phyloP scores from a whole-genome alignment of 1,140 invertebrate genomes.

The Drosophila gunungcola region DNA sequence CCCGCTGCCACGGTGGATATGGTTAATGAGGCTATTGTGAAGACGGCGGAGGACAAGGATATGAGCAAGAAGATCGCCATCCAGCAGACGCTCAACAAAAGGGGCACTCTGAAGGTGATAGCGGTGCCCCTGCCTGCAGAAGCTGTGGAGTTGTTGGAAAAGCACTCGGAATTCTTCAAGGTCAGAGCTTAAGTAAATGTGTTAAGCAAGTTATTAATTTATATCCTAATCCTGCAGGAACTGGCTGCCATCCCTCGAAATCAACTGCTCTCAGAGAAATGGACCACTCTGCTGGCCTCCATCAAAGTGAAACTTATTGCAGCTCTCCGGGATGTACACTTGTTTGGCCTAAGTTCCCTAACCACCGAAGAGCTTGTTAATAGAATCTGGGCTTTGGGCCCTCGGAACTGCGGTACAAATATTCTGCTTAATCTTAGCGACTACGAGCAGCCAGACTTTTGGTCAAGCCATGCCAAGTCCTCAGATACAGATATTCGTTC shows the following conservation, averaged over 20 bases:
- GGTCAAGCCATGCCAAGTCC: slow-evolving; percentile 45
- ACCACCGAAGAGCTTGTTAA: slow-evolving; percentile 85
- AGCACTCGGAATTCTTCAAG: slow-evolving; percentile 86
- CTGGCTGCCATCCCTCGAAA: slow-evolving; percentile 51
- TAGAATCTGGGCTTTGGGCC: slow-evolving; percentile 96
- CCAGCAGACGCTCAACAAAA: slow-evolving; percentile 89
- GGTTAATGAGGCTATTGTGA: slow-evolving; percentile 94
- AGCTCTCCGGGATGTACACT: slow-evolving; percentile 85
- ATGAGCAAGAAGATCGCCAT: slow-evolving; percentile 86
- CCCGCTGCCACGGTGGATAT: slow-evolving; percentile 93
- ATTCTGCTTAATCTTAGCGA: slow-evolving; percentile 91
- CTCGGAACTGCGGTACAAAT: slow-evolving; percentile 95
- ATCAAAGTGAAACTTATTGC: slow-evolving; percentile 89
- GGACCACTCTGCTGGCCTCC: slow-evolving; percentile 31
- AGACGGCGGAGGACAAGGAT: slow-evolving; percentile 86
- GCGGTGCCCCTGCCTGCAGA: slow-evolving; percentile 91
- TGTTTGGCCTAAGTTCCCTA: slow-evolving; percentile 51
- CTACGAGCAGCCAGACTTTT: slow-evolving; percentile 84
- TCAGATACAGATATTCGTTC: slow-evolving; percentile 53
- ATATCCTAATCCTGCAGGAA: slow-evolving; percentile 28
- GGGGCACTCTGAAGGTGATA: slow-evolving; percentile 90
- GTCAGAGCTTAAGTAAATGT: slow-evolving; percentile 32
- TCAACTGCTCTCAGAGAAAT: slow-evolving; percentile 71
- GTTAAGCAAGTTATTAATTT: background rate
- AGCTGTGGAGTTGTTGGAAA: slow-evolving; percentile 88